Evolutionary conservation across 2,888 invertebrate species (phyloP).

Genomic region (Beris chalybata): DNA sequence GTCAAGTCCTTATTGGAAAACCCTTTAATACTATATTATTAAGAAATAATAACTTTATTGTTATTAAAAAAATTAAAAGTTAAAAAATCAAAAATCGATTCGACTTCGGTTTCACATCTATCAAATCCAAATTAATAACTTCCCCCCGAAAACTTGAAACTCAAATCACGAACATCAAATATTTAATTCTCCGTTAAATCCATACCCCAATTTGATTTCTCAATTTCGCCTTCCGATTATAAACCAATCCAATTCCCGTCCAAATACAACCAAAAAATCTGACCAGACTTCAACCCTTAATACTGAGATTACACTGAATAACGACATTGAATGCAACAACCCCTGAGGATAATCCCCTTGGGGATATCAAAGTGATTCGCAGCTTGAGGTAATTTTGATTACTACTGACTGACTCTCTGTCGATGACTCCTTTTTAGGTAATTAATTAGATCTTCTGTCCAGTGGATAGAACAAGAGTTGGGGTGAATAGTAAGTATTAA

Average conservation of each 20-base stretch:
- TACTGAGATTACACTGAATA: constrained; percentile 3
- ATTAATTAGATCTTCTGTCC: constrained; percentile 24
- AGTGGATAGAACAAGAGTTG: neutral
- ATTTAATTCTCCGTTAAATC: too few species aligned
- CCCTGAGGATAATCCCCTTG: constrained; percentile 22
- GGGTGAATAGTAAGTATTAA: neutral
- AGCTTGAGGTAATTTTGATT: constrained; percentile 24
- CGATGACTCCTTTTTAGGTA: constrained; percentile 19
- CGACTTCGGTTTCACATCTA: too few species aligned
- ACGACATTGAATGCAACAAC: neutral
- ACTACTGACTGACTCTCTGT: neutral
- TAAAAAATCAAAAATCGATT: too few species aligned
- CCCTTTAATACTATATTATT: too few species aligned
- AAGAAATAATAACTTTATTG: too few species aligned
- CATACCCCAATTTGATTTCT: constrained; percentile 6
- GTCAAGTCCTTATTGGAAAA: too few species aligned
- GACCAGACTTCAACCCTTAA: constrained; percentile 19
- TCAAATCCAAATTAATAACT: too few species aligned
- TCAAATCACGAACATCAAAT: too few species aligned
- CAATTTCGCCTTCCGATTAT: neutral
- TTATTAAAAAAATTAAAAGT: too few species aligned
- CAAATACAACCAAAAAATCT: constrained; percentile 21
- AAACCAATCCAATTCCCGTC: neutral
- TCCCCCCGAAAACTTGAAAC: too few species aligned
- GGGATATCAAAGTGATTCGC: constrained; percentile 25